These are phyloP conservation scores for Incurvaria masculella DNA, from an alignment of 2,888 invertebrate species.

Conservation along the genomic window DNA sequence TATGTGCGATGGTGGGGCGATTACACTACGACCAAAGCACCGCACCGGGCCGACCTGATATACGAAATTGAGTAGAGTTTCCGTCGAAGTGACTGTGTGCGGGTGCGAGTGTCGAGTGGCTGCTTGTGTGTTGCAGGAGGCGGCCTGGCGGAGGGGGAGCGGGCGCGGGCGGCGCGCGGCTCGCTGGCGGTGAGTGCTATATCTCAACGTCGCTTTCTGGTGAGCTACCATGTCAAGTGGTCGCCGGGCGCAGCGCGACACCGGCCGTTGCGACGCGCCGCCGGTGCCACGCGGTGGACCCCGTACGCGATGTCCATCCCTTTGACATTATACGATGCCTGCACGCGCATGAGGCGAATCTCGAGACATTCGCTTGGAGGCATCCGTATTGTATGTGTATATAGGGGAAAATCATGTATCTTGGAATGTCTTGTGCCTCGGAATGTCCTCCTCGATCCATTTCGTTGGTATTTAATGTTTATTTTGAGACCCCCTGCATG, in stretches of 20 bases:
- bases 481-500: constrained; percentile 43
- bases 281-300: constrained; percentile 22
- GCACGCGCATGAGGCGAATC: constrained; percentile 29
- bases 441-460: constrained; percentile 57
- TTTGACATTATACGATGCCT: not conserved
- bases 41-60: too few species aligned
- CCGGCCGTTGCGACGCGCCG: not conserved
- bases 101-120: too few species aligned
- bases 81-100: too few species aligned
- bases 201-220: constrained; percentile 50
- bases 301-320: not conserved
- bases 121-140: not conserved
- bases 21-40: too few species aligned
- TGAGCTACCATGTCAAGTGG: constrained; percentile 14
- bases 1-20: too few species aligned
- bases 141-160: constrained; percentile 9
- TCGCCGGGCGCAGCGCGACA: constrained; percentile 2
- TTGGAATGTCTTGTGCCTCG: constrained; percentile 61
- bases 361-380: constrained; percentile 38
- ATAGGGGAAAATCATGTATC: constrained; percentile 59
- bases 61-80: too few species aligned
- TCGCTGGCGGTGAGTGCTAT: constrained; percentile 49
- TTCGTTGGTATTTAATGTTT: constrained; percentile 42
- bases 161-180: constrained; percentile 17
- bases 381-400: constrained; percentile 19